A percentile compares a stretch with the other conserved stretches of the same genome.
Conservation (phyloP, 2,888 invertebrate species). For the Yponomeuta cagnagella region DNA sequence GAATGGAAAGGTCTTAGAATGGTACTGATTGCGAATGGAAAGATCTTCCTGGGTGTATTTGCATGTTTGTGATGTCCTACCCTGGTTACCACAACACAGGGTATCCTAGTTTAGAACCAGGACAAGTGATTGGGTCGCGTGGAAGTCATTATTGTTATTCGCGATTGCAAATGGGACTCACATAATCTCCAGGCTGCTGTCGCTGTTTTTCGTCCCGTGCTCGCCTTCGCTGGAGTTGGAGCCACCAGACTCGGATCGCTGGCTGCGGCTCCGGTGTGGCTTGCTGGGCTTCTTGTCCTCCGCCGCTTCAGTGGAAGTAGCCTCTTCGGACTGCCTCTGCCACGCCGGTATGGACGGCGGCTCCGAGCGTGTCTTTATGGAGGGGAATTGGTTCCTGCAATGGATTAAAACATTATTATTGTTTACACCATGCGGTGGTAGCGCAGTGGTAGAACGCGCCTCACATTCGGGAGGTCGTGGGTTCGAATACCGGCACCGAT, state of each 20-base stretch:
- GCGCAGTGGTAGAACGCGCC: too few relatives aligned
- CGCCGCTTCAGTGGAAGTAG: slow-evolving; percentile 42
- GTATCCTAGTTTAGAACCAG: too few relatives aligned
- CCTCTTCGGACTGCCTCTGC: slow-evolving; percentile 81
- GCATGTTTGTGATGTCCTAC: too few relatives aligned
- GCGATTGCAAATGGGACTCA: slow-evolving; percentile 41
- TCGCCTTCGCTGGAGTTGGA: slow-evolving; percentile 83
- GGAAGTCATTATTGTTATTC: too few relatives aligned
- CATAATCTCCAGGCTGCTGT: slow-evolving; percentile 85
- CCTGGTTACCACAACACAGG: too few relatives aligned
- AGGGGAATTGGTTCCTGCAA: slow-evolving; percentile 85
- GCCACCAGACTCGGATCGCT: slow-evolving; percentile 79
- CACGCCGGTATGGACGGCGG: slow-evolving; percentile 87
- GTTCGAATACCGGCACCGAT: too few relatives aligned
- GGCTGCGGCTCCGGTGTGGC: slow-evolving; percentile 62
- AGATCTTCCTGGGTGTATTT: too few relatives aligned
- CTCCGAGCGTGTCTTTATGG: slow-evolving; percentile 76
- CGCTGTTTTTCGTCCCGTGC: slow-evolving; percentile 83
- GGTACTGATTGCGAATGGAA: too few relatives aligned
- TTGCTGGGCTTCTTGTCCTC: slow-evolving; percentile 52
- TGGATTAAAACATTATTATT: neutral
- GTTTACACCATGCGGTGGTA: neutral
- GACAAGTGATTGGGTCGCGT: too few relatives aligned
- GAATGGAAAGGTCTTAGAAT: too few relatives aligned
- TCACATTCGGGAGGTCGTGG: too few relatives aligned